Evolutionary conservation across 64 coral and sea anemone genomes (phyloP).

Genomic region (Cladopsammia gracilis): DNA sequence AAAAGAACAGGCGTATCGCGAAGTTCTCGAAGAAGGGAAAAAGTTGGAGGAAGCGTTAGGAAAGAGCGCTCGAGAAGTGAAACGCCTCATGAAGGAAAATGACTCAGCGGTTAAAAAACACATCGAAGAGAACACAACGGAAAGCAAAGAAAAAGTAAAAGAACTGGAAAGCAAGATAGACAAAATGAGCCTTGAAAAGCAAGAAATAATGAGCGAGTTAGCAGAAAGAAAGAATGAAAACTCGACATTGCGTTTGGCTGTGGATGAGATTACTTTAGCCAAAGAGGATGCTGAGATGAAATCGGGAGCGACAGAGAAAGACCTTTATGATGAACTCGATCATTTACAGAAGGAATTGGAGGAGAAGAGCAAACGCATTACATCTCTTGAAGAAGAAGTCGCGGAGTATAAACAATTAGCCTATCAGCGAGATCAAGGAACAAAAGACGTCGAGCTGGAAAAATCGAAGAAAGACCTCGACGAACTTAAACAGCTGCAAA

Average conservation of each 20-base stretch:
- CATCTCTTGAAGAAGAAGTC: slow-evolving; percentile 29
- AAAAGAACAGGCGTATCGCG: background rate
- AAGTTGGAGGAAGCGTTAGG: slow-evolving; percentile 28
- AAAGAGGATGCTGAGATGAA: slow-evolving; percentile 23
- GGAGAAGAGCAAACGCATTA: background rate
- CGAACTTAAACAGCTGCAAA: slow-evolving; percentile 39
- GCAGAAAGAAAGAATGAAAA: slow-evolving; percentile 24
- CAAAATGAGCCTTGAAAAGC: slow-evolving; percentile 19
- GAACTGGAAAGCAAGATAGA: slow-evolving; percentile 31
- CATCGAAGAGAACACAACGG: background rate
- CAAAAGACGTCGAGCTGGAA: background rate
- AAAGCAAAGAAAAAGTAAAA: slow-evolving; percentile 21
- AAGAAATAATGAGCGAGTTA: slow-evolving; percentile 4
- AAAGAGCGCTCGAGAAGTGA: slow-evolving; percentile 6
- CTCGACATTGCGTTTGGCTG: background rate
- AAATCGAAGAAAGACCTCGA: slow-evolving; percentile 4
- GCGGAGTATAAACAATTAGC: background rate
- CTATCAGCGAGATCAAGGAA: background rate
- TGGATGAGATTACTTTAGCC: background rate
- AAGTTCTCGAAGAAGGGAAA: slow-evolving; percentile 27
- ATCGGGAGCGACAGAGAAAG: background rate
- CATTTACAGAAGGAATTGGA: slow-evolving; percentile 41
- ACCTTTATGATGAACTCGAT: slow-evolving; percentile 57
- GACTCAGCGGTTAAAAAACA: background rate
- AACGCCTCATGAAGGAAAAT: background rate